phyloP scores from a whole-genome alignment of 2,797 vertebrate species.

The Rhyacichthys aspro region DNA sequence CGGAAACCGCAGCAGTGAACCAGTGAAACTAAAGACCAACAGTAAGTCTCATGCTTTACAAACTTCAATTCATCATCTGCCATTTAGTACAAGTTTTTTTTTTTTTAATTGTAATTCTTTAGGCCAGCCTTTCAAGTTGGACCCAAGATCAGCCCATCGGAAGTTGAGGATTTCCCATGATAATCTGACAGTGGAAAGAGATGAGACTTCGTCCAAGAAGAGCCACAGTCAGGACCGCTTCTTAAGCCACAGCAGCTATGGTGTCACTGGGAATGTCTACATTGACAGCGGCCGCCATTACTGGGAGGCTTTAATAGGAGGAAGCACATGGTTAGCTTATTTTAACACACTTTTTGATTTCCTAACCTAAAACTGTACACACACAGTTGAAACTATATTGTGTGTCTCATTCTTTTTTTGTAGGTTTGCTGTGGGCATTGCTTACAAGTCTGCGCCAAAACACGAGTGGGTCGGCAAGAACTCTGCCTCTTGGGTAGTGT shows the following conservation, averaged over 20 bases:
- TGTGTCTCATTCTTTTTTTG: neutral
- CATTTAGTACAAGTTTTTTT: neutral
- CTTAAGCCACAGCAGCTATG: slow-evolving; percentile 94
- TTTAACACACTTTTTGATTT: neutral
- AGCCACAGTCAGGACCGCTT: slow-evolving; percentile 96
- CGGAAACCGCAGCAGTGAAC: slow-evolving; percentile 93
- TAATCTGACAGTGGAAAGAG: slow-evolving; percentile 95
- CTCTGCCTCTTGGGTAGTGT: slow-evolving; percentile 93
- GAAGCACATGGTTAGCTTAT: slow-evolving; percentile 91
- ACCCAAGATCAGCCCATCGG: slow-evolving; percentile 94
- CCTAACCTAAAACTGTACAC: neutral
- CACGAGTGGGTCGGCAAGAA: slow-evolving; percentile 99
- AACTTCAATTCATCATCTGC: neutral
- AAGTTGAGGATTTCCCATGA: slow-evolving; percentile 97
- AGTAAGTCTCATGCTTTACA: slow-evolving; percentile 80
- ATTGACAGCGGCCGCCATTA: slow-evolving; percentile 98
- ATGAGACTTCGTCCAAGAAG: slow-evolving; percentile 96
- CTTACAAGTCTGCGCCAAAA: slow-evolving; percentile 95
- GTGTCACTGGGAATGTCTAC: slow-evolving; percentile 93
- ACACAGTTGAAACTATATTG: neutral
- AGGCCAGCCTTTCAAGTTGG: slow-evolving; percentile 98
- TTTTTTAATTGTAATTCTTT: neutral
- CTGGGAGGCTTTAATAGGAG: slow-evolving; percentile 97
- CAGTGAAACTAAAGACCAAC: slow-evolving; percentile 96
- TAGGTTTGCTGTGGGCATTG: slow-evolving; percentile 97